These are phyloP conservation scores for Alsophila aescularia DNA, from an alignment of 2,888 invertebrate species.

Conservation along the genomic window DNA sequence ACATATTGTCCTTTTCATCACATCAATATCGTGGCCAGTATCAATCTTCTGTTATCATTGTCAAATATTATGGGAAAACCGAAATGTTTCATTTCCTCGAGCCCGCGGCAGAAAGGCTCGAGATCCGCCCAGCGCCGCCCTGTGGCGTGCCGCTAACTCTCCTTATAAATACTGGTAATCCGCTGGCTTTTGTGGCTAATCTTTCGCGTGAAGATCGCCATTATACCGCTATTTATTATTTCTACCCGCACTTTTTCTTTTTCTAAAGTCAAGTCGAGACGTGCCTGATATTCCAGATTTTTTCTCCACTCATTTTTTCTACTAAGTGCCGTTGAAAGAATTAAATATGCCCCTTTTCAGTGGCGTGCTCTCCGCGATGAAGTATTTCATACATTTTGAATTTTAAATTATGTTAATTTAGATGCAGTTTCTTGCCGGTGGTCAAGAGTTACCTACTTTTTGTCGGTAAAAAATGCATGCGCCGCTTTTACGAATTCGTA, in stretches of 20 bases:
- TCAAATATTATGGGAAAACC: constrained; percentile 40
- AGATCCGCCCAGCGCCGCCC: constrained; percentile 57
- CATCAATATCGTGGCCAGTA: constrained; percentile 23
- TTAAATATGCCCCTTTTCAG: constrained; percentile 70
- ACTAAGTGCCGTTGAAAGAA: constrained; percentile 62
- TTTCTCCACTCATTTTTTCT: constrained; percentile 52
- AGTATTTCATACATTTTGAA: constrained; percentile 72
- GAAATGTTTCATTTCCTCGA: constrained; percentile 43
- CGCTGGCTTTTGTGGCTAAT: constrained; percentile 81
- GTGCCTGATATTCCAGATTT: constrained; percentile 68
- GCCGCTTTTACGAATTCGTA: constrained; percentile 10
- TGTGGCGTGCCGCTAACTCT: constrained; percentile 76
- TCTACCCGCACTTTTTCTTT: constrained; percentile 72
- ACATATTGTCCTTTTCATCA: constrained; percentile 5
- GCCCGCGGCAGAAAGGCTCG: constrained; percentile 49
- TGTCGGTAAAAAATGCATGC: constrained; percentile 8
- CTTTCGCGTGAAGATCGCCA: constrained; percentile 82
- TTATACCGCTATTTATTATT: constrained; percentile 83
- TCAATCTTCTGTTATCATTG: constrained; percentile 35
- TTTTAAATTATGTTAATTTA: constrained; percentile 73
- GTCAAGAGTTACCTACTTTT: constrained; percentile 48
- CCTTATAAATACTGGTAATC: constrained; percentile 83
- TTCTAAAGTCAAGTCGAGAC: constrained; percentile 72
- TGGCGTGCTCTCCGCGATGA: constrained; percentile 63
- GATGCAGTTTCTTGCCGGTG: constrained; percentile 52